Base-by-base conservation (phyloP, 2,113 vertebrate species). In the Stigmatopora nigra region DNA sequence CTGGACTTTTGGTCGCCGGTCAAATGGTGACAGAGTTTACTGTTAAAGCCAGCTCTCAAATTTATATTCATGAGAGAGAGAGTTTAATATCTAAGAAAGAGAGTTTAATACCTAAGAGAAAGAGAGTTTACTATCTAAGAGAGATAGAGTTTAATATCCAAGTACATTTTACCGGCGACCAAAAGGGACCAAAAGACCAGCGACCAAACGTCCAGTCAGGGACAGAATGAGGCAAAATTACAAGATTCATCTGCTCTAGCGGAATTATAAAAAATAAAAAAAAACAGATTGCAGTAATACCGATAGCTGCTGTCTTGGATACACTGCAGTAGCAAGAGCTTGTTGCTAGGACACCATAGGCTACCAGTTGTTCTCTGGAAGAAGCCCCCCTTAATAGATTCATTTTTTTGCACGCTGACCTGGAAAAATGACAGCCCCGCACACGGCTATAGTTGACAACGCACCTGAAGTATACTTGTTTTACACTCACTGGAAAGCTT, bases 281-380 rank as follows among this genome's bases (percentile, higher is more conserved):
- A 79, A 62, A 80, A 64, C 76, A 78, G 73, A 70, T 72, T 84
- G 83, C 79, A 77, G 82, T 64, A 75, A 60, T 51, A 63, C 68
- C 63, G 77, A 19, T 68, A 77, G 79, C 78, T 84, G 84, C 81
- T 75, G 85, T 84, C 82, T 80, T 73, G 72, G 81, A 84, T 80
- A 64, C 73, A 74, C 79, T 83, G 85, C 84, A 77, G 87, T 79
- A 79, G 80, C 81, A 79, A 78, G 73, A 86, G 82, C 84, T 87
- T 88, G 87, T 88, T 88, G 87, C 87, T 87, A 88, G 87, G 87
- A 88, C 81, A 88, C 87, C 84, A 68, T 51, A 75, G 75, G 85
- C 82, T 76, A 85, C 47, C 64, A 82, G 84, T 84, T 80, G 73
- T 81, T 86, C 77, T 81, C 65, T 68, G 35, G 77, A 69, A 80